Percentiles rank a stretch among this genome's conserved stretches.
Conservation (phyloP, 1,140 invertebrate species). For the Pseudomyrmex gracilis region DNA sequence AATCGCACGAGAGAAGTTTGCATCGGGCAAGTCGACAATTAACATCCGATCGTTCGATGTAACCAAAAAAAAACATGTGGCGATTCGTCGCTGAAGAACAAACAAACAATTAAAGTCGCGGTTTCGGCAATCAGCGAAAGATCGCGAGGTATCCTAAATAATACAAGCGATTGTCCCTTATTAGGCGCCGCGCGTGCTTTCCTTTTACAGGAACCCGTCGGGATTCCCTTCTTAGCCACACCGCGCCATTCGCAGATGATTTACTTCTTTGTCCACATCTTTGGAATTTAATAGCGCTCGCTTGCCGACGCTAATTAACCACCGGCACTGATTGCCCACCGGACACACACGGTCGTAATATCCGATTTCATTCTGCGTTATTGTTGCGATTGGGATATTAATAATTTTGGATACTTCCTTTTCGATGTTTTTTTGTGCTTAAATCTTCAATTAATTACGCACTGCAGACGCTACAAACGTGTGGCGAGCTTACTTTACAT, state of each 20-base stretch:
- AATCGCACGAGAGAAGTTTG: too few species aligned
- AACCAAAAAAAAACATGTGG: background rate
- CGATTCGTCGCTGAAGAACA: background rate
- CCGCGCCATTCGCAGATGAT: conserved; percentile 75
- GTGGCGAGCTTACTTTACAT: too few species aligned
- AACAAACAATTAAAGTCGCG: conserved; percentile 31
- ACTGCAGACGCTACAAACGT: too few species aligned
- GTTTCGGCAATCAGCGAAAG: conserved; percentile 15
- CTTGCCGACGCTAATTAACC: conserved; percentile 49
- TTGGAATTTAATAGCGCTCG: conserved; percentile 56
- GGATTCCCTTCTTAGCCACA: conserved; percentile 54
- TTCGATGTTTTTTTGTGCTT: too few species aligned
- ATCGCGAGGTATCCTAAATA: conserved; percentile 60
- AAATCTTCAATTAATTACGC: too few species aligned
- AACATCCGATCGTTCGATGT: background rate
- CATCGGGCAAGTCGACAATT: too few species aligned
- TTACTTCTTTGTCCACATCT: conserved; percentile 63
- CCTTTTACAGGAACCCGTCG: conserved; percentile 71
- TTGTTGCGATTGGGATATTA: too few species aligned
- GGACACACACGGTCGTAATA: conserved; percentile 1
- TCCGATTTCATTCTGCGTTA: background rate
- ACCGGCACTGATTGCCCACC: conserved; percentile 36
- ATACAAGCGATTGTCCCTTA: conserved; percentile 76
- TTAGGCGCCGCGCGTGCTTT: conserved; percentile 73
- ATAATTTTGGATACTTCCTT: too few species aligned